phyloP scores from a whole-genome alignment of 2,797 vertebrate genomes.

The Anabacerthia variegaticeps region DNA sequence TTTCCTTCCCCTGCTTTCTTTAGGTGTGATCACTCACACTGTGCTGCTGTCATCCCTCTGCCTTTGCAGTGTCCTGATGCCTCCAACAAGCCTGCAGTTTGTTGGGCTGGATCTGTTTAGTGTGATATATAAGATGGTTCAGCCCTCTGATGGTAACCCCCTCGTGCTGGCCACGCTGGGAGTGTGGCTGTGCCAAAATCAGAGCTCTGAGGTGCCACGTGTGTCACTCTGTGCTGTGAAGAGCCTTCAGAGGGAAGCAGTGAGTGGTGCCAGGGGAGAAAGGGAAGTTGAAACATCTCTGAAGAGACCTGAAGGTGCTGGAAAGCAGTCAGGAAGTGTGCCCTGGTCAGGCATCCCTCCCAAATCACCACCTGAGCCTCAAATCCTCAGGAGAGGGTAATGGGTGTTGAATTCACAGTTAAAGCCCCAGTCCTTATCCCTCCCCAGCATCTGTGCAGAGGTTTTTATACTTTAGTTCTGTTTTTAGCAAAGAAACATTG shows the following conservation, averaged over 20 bases:
- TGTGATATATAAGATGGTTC: background rate
- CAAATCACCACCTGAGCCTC: background rate
- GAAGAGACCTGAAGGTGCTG: background rate
- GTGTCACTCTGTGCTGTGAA: background rate
- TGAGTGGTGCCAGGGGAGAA: background rate
- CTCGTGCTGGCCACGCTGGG: background rate
- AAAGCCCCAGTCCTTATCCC: background rate
- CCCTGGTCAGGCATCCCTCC: background rate
- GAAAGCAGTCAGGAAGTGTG: background rate
- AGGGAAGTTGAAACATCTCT: background rate
- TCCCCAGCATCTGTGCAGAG: background rate
- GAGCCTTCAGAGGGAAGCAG: background rate
- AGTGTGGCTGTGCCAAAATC: background rate
- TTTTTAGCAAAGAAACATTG: background rate
- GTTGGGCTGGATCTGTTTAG: background rate
- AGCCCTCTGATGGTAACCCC: background rate
- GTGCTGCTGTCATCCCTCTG: background rate
- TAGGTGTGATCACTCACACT: background rate
- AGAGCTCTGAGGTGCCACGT: background rate
- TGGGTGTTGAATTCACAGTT: background rate
- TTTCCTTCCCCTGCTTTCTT: background rate
- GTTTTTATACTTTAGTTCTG: background rate
- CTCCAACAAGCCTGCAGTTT: background rate
- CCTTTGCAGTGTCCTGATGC: background rate
- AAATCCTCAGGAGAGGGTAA: background rate